Evolutionary conservation across 1,140 invertebrate species (phyloP).

Genomic region (Saccostrea cuccullata): DNA sequence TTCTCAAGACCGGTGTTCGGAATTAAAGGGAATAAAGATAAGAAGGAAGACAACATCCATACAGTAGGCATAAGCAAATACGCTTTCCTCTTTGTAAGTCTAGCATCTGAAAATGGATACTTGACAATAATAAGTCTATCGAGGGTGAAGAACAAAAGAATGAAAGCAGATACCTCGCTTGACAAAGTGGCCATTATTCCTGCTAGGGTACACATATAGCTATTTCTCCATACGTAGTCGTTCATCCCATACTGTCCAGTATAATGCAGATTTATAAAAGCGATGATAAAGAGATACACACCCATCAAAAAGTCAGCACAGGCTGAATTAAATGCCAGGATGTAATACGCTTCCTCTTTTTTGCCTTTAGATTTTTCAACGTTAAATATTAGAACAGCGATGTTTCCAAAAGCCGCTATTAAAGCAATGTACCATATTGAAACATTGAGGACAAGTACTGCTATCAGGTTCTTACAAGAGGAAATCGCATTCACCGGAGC

Average conservation of each 20-base stretch:
- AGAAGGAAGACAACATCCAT: not conserved
- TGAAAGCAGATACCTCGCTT: conserved; percentile 83
- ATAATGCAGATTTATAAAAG: conserved; percentile 80
- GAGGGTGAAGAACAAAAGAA: conserved; percentile 61
- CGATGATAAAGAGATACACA: conserved; percentile 81
- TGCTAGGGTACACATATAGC: conserved; percentile 80
- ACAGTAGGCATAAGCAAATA: not conserved
- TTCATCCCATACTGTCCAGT: conserved; percentile 81
- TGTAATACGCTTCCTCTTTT: conserved; percentile 80
- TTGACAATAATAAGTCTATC: conserved; percentile 55
- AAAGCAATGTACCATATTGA: conserved; percentile 85
- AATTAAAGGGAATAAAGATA: not conserved
- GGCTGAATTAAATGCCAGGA: conserved; percentile 83
- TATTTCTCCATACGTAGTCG: conserved; percentile 80
- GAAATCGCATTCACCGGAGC: conserved; percentile 81
- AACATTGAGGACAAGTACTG: conserved; percentile 80
- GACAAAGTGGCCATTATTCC: conserved; percentile 86
- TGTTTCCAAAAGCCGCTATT: conserved; percentile 83
- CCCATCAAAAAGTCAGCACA: conserved; percentile 82
- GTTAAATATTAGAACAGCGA: conserved; percentile 83
- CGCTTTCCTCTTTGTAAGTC: not conserved
- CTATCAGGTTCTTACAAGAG: conserved; percentile 82
- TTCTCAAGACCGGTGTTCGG: not conserved
- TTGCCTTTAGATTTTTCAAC: conserved; percentile 68
- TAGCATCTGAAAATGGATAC: conserved; percentile 61